Base-by-base conservation (phyloP, 2,888 invertebrate genomes). In the Prostheceraeus crozeri region DNA sequence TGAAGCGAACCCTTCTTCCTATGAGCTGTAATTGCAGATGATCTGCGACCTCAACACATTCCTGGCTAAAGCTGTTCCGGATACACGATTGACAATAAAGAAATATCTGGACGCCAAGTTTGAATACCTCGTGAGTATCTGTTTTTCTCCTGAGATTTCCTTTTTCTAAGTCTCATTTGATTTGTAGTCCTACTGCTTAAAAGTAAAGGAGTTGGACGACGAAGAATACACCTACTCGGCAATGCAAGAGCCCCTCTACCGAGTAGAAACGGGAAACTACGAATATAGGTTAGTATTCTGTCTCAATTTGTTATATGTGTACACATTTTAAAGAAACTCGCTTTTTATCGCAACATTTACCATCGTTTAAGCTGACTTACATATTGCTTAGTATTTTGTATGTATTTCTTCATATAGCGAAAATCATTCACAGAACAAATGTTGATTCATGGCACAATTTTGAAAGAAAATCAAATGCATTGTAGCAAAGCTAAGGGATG, bases 131-230 rank as follows among this genome's bases (percentile, higher is more conserved):
- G 78, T 79, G 67, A 70, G 72, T 66, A 30, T 21, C 31, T 35
- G 14, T 57, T 53, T 36, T 4, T 19, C 45, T 33, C 36, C 60
- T 28, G 54, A 51, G 10, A 23, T 35, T 28, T 45, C 3, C 21
- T 14, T 57, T 6, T 21, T 8, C 23, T 3, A 40, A 56, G 4
- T 51, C 3, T 3, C 14, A 53, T 3, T 16, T 23, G 2, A 52
- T 55, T 6, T 55, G 23, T 64, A 79, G 58, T 96, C 96, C 0
- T 99, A 98, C 74, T 99, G 98, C 71, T 80, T 99, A 59, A 99
- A 98, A 79, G 91, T 98, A 0, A 99, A 99, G 74, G 98, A 99
- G 77, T 87, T 99, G 88, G 98, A 99, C 68, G 98, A 99, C 71
- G 98, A 99, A 72, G 94, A 96, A 70, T 89, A 90, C 66, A 88